Base-by-base conservation (phyloP, 2,797 vertebrate genomes). In the Urosaurus nigricauda region DNA sequence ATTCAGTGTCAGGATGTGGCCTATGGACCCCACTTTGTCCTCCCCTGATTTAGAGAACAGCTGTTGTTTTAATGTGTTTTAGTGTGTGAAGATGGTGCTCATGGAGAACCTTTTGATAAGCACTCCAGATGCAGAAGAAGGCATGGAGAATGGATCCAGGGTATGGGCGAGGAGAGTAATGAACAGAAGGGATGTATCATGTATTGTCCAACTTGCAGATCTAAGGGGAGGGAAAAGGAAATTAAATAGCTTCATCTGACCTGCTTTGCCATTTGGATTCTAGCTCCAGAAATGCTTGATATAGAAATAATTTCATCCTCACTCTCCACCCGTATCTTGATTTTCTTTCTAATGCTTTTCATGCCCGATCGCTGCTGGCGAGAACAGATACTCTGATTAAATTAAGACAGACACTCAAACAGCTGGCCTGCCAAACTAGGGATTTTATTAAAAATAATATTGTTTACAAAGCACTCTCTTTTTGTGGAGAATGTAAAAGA, bases 361-460 rank as follows among this genome's bases (percentile, higher is more conserved):
- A 94, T 92, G 95, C 92, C 88, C 79, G 89, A 86, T 89, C 68
- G 43, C 91, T 92, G 93, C 91, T 95, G 90, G 87, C 91, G 92
- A 93, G 93, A 94, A 93, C 92, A 88, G 93, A 94, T 93, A 24
- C 43, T 94, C 91, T 94, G 94, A 95, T 95, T 95, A 95, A 95
- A 97, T 95, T 95, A 93, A 94, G 94, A 94, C 91, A 94, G 93
- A 94, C 87, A 90, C 81, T 87, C 91, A 91, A 95, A 94, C 93
- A 95, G 93, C 95, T 92, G 92, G 92, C 87, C 91, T 93, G 92
- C 95, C 92, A 94, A 94, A 94, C 58, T 77, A 51, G 32, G 86
- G 92, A 95, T 95, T 95, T 96, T 96, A 95, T 96, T 95, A 93
- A 95, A 95, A 96, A 94, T 94, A 93, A 92, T 93, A 93, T 85